phyloP scores from a whole-genome alignment of 2,113 vertebrate genomes.

The Symphodus melops region DNA sequence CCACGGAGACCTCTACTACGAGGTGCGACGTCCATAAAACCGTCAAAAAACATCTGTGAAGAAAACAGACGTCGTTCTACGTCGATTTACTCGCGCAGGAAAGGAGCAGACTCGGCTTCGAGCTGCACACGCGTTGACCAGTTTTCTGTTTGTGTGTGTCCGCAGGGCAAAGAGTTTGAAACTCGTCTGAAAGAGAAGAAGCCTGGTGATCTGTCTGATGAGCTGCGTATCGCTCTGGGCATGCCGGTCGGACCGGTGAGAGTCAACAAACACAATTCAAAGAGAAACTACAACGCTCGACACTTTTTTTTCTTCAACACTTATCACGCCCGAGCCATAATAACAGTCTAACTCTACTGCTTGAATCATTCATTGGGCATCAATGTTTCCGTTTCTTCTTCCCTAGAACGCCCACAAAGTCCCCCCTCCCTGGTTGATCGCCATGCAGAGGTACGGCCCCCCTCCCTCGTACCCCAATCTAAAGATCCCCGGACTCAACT shows the following conservation, averaged over 20 bases:
- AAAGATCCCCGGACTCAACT: conserved; percentile 92
- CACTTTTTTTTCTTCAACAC: no score
- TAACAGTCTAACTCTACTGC: no score
- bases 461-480: conserved; percentile 94
- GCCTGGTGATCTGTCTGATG: conserved; percentile 92
- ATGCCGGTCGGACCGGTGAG: conserved; percentile 94
- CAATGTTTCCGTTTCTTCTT: neutral
- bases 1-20: conserved; percentile 94
- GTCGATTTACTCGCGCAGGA: neutral
- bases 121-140: neutral
- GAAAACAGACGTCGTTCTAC: neutral
- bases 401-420: conserved; percentile 92
- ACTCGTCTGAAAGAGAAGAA: conserved; percentile 95
- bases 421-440: conserved; percentile 93
- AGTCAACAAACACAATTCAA: neutral
- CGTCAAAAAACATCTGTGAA: no score
- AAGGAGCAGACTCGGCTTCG: neutral
- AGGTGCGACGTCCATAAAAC: conserved; percentile 82
- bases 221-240: conserved; percentile 91
- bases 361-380: neutral
- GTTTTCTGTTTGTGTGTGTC: neutral
- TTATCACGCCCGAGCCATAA: no score
- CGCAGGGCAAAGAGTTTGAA: conserved; percentile 95
- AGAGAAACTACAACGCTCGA: no score
- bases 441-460: conserved; percentile 93